phyloP scores from a whole-genome alignment of 2,797 vertebrate genomes.

The Enteromius viviparus region DNA sequence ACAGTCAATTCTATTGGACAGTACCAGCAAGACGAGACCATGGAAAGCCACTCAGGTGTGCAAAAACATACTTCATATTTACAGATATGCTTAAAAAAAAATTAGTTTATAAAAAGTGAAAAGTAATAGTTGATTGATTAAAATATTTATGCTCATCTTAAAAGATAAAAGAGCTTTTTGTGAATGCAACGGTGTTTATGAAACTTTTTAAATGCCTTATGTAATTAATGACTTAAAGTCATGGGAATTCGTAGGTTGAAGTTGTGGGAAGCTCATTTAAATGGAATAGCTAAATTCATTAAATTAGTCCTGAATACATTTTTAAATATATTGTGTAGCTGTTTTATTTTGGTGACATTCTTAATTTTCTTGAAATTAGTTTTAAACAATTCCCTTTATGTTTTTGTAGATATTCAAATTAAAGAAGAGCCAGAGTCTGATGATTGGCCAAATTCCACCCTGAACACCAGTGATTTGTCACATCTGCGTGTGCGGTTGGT shows the following conservation, averaged over 20 bases:
- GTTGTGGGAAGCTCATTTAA: background rate
- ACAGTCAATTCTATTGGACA: conserved; percentile 95
- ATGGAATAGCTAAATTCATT: background rate
- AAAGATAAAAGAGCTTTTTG: background rate
- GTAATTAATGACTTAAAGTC: background rate
- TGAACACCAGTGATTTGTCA: conserved; percentile 95
- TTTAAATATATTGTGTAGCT: too few relatives aligned
- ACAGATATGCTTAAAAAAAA: background rate
- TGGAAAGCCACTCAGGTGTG: conserved; percentile 88
- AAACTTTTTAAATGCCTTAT: background rate
- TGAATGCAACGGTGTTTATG: background rate
- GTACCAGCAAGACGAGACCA: conserved; percentile 89
- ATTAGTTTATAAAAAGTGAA: background rate
- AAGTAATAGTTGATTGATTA: background rate
- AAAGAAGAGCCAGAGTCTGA: conserved; percentile 98
- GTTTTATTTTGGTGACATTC: background rate
- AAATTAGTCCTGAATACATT: background rate
- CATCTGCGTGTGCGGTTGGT: conserved; percentile 93
- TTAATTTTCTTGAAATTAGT: background rate
- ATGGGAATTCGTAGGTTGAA: background rate
- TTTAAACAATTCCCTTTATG: background rate
- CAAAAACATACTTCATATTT: background rate
- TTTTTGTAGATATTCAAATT: conserved; percentile 89
- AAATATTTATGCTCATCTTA: background rate
- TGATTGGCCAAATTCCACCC: conserved; percentile 96